Percentiles rank a stretch among this genome's conserved stretches.
Evolutionary conservation across 1,140 invertebrate genomes (phyloP).

Genomic region (Portunus trituberculatus): DNA sequence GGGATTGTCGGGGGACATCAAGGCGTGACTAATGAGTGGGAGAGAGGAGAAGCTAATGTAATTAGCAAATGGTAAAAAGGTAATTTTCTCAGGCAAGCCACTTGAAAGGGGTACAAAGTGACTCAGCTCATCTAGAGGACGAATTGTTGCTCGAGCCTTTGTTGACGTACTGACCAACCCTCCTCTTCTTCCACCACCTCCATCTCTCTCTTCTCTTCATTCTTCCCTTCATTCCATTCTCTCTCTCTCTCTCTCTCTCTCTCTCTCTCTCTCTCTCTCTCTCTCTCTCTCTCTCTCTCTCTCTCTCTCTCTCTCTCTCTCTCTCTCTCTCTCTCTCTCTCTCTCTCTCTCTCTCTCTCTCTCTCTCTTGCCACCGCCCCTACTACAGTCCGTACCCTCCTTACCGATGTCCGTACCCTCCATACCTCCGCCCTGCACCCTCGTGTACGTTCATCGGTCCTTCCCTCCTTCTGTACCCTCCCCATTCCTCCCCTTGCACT

Average conservation of each 20-base stretch:
- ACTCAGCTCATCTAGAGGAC: conserved; percentile 35
- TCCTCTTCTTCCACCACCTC: not conserved
- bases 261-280: not conserved
- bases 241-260: not conserved
- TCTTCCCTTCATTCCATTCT: not conserved
- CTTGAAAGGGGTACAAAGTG: conserved; percentile 49
- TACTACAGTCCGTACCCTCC: not conserved
- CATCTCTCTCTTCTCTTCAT: not conserved
- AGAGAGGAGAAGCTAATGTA: not conserved
- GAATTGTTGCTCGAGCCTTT: conserved; percentile 32
- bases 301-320: not conserved
- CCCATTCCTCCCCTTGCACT: not conserved
- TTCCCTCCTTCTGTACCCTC: conserved; percentile 7
- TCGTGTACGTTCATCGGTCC: not conserved
- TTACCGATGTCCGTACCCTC: conserved; percentile 9
- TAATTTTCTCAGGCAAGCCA: conserved; percentile 36
- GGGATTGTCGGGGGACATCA: not conserved
- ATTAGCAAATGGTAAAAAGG: conserved; percentile 36
- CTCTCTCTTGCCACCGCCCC: not conserved
- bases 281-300: not conserved
- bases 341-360: not conserved
- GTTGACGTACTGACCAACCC: not conserved
- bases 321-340: not conserved
- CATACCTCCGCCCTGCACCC: not conserved
- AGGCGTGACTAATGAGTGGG: not conserved